Evolutionary conservation across 2,888 invertebrate species (phyloP).

Genomic region (Agrochola circellaris): DNA sequence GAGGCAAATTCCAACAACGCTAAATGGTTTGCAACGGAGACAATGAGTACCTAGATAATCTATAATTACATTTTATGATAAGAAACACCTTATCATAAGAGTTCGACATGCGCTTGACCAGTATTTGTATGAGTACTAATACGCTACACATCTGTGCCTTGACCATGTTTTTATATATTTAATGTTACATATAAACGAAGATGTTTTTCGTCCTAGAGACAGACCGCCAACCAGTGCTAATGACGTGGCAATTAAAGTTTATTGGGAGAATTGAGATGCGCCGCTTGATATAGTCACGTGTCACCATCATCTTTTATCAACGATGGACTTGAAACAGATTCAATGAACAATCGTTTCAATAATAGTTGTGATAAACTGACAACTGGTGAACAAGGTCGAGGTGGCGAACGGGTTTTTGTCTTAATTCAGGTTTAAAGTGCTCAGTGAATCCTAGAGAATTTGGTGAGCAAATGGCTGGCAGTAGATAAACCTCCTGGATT

Average conservation of each 20-base stretch:
- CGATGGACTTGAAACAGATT: slow-evolving; percentile 40
- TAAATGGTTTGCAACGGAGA: slow-evolving; percentile 41
- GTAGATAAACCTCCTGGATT: neutral
- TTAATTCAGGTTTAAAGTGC: slow-evolving; percentile 9
- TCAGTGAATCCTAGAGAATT: slow-evolving; percentile 15
- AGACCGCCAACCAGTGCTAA: slow-evolving; percentile 76
- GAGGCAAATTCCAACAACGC: slow-evolving; percentile 27
- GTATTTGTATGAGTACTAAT: slow-evolving; percentile 10
- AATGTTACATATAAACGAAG: slow-evolving; percentile 2
- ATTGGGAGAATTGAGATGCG: slow-evolving; percentile 88
- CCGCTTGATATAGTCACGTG: slow-evolving; percentile 78
- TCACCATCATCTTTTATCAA: slow-evolving; percentile 48
- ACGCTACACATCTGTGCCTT: neutral
- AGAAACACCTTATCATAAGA: slow-evolving; percentile 43
- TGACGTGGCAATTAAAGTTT: slow-evolving; percentile 85
- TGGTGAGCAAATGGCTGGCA: slow-evolving; percentile 1
- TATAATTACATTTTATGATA: slow-evolving; percentile 48
- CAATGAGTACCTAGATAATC: slow-evolving; percentile 43
- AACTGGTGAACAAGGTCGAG: slow-evolving; percentile 22
- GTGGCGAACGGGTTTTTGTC: neutral
- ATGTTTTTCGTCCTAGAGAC: slow-evolving; percentile 69
- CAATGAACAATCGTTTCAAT: slow-evolving; percentile 32
- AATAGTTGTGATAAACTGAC: slow-evolving; percentile 19
- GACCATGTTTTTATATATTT: neutral
- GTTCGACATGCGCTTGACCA: slow-evolving; percentile 37